Percentiles rank a stretch among this genome's conserved stretches.
Evolutionary conservation across 1,140 invertebrate genomes (phyloP).

Genomic region (Panagrolaimus sp.): DNA sequence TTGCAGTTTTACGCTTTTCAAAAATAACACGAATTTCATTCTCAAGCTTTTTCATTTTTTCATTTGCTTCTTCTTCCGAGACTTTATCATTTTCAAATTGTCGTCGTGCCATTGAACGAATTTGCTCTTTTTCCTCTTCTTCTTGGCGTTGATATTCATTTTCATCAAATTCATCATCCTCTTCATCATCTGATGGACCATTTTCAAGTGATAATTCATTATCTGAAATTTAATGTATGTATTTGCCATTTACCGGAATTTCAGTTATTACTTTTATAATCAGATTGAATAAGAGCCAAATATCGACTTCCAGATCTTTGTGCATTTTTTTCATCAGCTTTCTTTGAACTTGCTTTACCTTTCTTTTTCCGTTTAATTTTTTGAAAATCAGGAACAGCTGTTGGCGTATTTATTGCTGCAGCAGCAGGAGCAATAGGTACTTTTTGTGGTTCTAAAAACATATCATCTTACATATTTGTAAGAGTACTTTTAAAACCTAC

Average conservation of each 20-base stretch:
- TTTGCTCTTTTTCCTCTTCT: conserved; percentile 9
- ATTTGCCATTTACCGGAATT: too few relatives aligned
- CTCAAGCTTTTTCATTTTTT: neutral
- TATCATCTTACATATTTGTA: too few relatives aligned
- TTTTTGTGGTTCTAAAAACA: neutral
- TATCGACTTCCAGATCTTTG: neutral
- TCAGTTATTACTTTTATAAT: neutral
- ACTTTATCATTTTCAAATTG: neutral
- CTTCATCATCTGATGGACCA: neutral
- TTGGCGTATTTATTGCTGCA: neutral
- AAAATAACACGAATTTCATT: neutral
- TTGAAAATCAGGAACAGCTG: conserved; percentile 1
- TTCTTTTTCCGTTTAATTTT: conserved; percentile 7
- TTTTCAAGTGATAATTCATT: neutral
- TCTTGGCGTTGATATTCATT: neutral
- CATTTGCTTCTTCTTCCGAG: neutral
- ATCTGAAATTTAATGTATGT: neutral
- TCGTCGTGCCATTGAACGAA: neutral
- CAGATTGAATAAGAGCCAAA: conserved; percentile 1
- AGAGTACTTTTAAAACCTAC: too few relatives aligned
- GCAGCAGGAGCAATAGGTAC: neutral
- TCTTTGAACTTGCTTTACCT: neutral
- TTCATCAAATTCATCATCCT: conserved; percentile 9
- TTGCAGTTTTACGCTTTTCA: conserved; percentile 9
- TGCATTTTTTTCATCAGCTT: neutral